Percentiles rank a stretch among this genome's conserved stretches.
These are phyloP conservation scores for Achroia grisella DNA, from an alignment of 1,140 invertebrate species.

Conservation along the genomic window DNA sequence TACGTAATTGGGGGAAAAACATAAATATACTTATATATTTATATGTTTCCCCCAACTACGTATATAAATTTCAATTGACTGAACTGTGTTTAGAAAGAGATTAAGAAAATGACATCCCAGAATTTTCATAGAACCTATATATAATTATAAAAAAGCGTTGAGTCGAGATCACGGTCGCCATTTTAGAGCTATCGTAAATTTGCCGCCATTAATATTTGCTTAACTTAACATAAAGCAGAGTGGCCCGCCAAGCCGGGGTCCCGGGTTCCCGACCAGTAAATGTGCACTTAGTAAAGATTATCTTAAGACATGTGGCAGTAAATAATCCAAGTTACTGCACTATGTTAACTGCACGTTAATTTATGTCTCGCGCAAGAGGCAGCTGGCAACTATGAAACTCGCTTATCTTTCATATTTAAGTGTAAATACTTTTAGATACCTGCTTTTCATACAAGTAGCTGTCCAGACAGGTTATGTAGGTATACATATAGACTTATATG, in stretches of 20 bases:
- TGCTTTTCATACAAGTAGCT: too few relatives aligned
- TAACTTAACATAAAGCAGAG: slow-evolving; percentile 52
- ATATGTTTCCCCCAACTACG: too few relatives aligned
- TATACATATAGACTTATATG: too few relatives aligned
- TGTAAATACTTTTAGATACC: background rate
- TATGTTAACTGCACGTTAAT: slow-evolving; percentile 22
- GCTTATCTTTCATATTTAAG: background rate
- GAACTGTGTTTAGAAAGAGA: too few relatives aligned
- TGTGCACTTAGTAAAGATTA: slow-evolving; percentile 65
- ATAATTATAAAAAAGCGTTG: too few relatives aligned
- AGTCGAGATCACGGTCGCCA: background rate
- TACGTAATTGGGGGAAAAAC: too few relatives aligned
- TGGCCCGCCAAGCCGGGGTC: slow-evolving; percentile 13
- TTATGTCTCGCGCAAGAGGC: slow-evolving; percentile 14
- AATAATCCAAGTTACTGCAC: slow-evolving; percentile 39
- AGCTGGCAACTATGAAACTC: slow-evolving; percentile 1
- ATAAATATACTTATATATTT: too few relatives aligned
- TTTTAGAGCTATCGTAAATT: slow-evolving; percentile 42
- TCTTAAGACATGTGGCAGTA: slow-evolving; percentile 43
- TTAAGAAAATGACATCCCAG: too few relatives aligned
- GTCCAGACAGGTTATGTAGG: background rate
- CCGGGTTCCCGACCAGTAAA: background rate
- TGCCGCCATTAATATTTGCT: slow-evolving; percentile 57
- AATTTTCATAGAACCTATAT: too few relatives aligned
- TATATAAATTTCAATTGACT: too few relatives aligned